Percentiles rank a stretch among this genome's conserved stretches.
Evolutionary conservation across 1,140 invertebrate genomes (phyloP).

Genomic region (Bombus affinis): DNA sequence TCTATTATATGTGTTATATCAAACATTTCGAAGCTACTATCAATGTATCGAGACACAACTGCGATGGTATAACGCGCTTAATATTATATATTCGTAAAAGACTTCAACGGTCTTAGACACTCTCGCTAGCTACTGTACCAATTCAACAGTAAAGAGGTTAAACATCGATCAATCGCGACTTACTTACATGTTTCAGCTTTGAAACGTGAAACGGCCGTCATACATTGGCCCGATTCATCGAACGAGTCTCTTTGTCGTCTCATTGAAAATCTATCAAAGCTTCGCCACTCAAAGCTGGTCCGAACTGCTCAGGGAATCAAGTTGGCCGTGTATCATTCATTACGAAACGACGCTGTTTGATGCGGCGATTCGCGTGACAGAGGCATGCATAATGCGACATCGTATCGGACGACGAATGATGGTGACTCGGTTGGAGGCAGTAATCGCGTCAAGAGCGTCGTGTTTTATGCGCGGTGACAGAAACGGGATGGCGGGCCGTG

Average conservation of each 20-base stretch:
- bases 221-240: too few species aligned
- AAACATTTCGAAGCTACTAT: too few species aligned
- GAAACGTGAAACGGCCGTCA: not conserved
- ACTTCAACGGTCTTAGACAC: too few species aligned
- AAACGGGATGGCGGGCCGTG: slow-evolving; percentile 33
- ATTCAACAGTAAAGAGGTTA: too few species aligned
- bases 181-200: too few species aligned
- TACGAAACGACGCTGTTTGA: slow-evolving; percentile 9
- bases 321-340: not conserved
- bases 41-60: too few species aligned
- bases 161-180: too few species aligned
- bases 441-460: slow-evolving; percentile 49
- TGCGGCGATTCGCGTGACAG: slow-evolving; percentile 21
- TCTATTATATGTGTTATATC: too few species aligned
- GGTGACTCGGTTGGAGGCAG: not conserved
- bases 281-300: not conserved
- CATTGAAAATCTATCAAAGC: not conserved
- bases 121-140: too few species aligned
- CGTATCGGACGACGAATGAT: not conserved
- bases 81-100: too few species aligned
- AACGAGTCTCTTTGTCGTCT: not conserved
- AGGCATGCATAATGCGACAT: slow-evolving; percentile 39
- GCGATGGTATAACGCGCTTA: too few species aligned
- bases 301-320: not conserved
- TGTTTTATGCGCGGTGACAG: slow-evolving; percentile 46